Base-by-base conservation (phyloP, 2,797 vertebrate species). In the Aselliscus stoliczkanus region DNA sequence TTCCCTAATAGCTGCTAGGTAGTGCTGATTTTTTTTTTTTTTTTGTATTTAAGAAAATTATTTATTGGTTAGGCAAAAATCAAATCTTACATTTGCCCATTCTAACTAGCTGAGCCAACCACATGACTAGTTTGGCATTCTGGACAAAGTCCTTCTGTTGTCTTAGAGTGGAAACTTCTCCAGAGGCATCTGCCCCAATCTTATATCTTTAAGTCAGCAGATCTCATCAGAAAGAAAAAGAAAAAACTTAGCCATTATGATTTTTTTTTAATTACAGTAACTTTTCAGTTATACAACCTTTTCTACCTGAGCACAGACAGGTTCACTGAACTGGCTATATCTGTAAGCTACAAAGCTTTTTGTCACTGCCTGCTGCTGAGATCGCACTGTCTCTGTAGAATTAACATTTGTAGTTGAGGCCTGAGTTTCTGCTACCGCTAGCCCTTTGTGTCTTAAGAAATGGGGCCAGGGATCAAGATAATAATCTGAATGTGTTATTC, bases 41-140 rank as follows among this genome's bases (percentile, higher is more conserved):
- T n/a, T n/a, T n/a, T n/a, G n/a, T n/a, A n/a, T n/a, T n/a, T 91
- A 67, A 90, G 70, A 90, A 93, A 88, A 60, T 37, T 3, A 73
- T 67, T 31, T 90, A 70, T 50, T 88, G 29, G 21, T 82, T 94
- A 88, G 39, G 12, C 14, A 70, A 93, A 42, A 44, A 88, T 90
- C 1, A 93, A 91, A 25, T 62, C n/a, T 85, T 56, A 34, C 69
- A 77, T 77, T 77, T 80, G 37, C n/a, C 37, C 27, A 64, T 1
- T 76, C 21, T 91, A 93, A 83, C 11, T 20, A 58, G 34, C 75
- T 95, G 89, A 75, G 14, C 23, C 70, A 95, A 80, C 42, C 7
- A 52, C 62, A 34, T 67, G 13, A 23, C 7, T 83, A 80, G 44
- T 27, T 88, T 27, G 31, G 31, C 13, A 27, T 95, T 34, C 50